Base-by-base conservation (phyloP, 1,140 invertebrate species). In the Tenebrio molitor region DNA sequence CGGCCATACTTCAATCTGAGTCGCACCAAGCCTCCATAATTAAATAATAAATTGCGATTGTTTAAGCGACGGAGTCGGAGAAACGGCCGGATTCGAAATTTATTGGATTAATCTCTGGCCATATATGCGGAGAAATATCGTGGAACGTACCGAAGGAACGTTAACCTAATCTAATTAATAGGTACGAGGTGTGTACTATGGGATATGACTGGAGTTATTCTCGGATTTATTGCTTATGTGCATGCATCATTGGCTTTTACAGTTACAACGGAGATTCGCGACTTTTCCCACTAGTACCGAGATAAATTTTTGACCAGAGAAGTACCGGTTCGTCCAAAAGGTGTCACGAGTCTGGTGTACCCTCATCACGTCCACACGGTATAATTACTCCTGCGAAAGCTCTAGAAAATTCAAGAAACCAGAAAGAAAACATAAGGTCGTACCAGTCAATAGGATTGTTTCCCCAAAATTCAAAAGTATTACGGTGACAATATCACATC, bases 11-110 rank as follows among this genome's bases (percentile, higher is more conserved):
- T 58, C 23, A 25, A 17, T 29, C 29, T 29, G 21, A 29, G 29
- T 58, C 50, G 50, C 50, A 58, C 50, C 50, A 58, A 58, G 50
- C 50, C 50, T 58, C 50, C 50, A 29, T 58, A 58, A 58, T 58
- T 58, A 58, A 58, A 58, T 58, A 58, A 58, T 58, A 58, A 58
- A 58, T 58, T 58, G 50, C 50, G 50, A 58, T 58, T 58, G 29
- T 58, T 58, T 58, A 33, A 58, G 50, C 50, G 23, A 58, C 23
- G 21, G 12, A 58, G 21, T 25, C 21, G n/a, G 12, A 58, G 25
- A 58, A 58, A 58, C 50, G 29, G 21, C 12, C 50, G 15, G 25
- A 29, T 17, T 15, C 0, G 21, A 15, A 33, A 58, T 58, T 58
- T 58, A 58, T 58, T 58, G 50, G 50, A 58, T 34, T 58, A 58